Evolutionary conservation across 2,113 vertebrate genomes (phyloP).

Genomic region (Thunnus thynnus): DNA sequence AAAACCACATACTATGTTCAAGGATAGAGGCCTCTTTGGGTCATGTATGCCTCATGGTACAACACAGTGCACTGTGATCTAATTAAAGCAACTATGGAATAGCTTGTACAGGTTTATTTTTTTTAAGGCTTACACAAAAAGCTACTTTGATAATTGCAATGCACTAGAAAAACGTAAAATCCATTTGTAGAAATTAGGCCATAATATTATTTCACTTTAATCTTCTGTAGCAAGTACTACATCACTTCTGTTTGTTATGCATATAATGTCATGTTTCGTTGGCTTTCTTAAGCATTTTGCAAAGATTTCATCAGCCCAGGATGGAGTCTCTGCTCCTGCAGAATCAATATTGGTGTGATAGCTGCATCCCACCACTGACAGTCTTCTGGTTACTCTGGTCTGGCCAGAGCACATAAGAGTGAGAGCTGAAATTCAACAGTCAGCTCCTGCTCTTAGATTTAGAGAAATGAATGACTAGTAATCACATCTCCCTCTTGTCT

Average conservation of each 20-base stretch:
- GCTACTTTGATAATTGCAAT: constrained; percentile 5
- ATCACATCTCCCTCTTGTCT: constrained; percentile 43
- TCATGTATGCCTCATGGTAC: not conserved
- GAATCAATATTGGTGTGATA: constrained; percentile 35
- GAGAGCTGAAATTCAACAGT: constrained; percentile 44
- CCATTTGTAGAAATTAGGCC: constrained; percentile 16
- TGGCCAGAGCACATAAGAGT: constrained; percentile 24
- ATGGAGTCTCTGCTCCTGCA: constrained; percentile 27
- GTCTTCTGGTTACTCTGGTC: constrained; percentile 12
- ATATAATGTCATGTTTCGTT: no score
- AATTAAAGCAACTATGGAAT: constrained; percentile 1
- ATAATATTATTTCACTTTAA: not conserved
- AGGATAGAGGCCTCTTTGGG: not conserved
- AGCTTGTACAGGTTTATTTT: not conserved
- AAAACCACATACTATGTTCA: not conserved
- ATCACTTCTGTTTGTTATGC: not conserved
- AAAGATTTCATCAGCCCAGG: constrained; percentile 47
- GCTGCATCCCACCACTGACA: constrained; percentile 26
- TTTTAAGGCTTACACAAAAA: constrained; percentile 7
- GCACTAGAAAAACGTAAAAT: not conserved
- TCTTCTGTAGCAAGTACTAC: not conserved
- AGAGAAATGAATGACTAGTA: constrained; percentile 35
- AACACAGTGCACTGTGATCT: constrained; percentile 9
- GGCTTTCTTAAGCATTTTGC: constrained; percentile 1
- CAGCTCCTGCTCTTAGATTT: constrained; percentile 15